Percentiles rank a stretch among this genome's conserved stretches.
Conservation (phyloP, 2,888 invertebrate species). For the Oscheius myriophilus region DNA sequence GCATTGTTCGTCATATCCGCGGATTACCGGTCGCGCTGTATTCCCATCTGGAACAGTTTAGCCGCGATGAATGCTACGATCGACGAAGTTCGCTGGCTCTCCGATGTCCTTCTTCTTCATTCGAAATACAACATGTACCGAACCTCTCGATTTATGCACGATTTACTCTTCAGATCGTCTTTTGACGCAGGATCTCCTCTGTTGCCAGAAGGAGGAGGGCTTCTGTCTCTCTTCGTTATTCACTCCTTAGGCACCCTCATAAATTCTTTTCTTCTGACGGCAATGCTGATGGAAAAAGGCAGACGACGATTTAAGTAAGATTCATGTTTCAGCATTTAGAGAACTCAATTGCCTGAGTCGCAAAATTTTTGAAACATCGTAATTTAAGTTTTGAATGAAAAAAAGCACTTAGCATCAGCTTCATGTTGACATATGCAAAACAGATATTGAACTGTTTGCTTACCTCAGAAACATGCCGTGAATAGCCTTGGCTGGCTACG, state of each 20-base stretch:
- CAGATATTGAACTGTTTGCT: no score
- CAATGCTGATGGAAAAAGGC: conserved; percentile 20
- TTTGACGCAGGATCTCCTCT: conserved; percentile 6
- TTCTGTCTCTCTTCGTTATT: neutral
- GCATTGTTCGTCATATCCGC: neutral
- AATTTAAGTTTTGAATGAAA: no score
- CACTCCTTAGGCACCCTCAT: conserved; percentile 3
- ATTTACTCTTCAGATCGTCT: conserved; percentile 4
- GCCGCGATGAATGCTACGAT: neutral
- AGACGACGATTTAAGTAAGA: neutral
- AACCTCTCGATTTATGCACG: neutral
- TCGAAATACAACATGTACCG: conserved; percentile 18
- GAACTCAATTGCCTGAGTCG: no score
- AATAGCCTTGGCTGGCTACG: no score
- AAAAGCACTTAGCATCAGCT: no score
- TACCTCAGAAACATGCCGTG: no score
- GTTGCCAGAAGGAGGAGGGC: neutral
- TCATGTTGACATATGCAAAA: no score
- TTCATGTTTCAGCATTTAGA: no score
- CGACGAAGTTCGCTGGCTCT: conserved; percentile 14
- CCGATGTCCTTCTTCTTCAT: conserved; percentile 16
- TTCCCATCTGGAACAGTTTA: neutral
- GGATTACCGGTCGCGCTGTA: conserved; percentile 20
- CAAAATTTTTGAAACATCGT: no score
- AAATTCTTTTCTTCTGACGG: conserved; percentile 5